These are phyloP conservation scores for Eumeta japonica DNA, from an alignment of 1,140 invertebrate genomes.

Conservation along the genomic window DNA sequence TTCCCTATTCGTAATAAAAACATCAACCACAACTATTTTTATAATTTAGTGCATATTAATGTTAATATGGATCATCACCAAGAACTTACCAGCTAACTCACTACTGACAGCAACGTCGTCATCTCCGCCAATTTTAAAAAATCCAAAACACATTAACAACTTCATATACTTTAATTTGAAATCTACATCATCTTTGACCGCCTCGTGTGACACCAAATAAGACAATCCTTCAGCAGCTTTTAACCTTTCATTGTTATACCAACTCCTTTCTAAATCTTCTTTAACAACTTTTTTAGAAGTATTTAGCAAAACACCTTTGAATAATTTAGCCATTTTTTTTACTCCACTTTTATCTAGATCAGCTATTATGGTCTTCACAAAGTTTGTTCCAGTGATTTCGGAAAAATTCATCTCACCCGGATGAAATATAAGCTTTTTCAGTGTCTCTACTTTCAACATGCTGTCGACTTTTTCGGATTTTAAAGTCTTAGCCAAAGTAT, in stretches of 20 bases:
- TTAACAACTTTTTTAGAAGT: slow-evolving; percentile 54
- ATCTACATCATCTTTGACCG: slow-evolving; percentile 59
- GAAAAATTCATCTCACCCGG: slow-evolving; percentile 71
- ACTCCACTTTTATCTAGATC: slow-evolving; percentile 62
- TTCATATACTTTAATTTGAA: slow-evolving; percentile 67
- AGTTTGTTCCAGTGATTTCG: slow-evolving; percentile 65
- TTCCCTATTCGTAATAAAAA: too few relatives aligned
- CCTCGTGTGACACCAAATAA: slow-evolving; percentile 64
- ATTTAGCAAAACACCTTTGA: slow-evolving; percentile 59
- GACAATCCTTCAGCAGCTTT: slow-evolving; percentile 66
- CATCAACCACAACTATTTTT: too few relatives aligned
- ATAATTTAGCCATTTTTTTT: slow-evolving; percentile 61
- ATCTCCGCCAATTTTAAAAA: slow-evolving; percentile 59
- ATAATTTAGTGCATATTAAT: too few relatives aligned
- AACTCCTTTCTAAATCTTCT: slow-evolving; percentile 51
- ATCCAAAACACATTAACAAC: slow-evolving; percentile 63
- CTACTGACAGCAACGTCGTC: slow-evolving; percentile 52
- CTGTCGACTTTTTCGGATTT: slow-evolving; percentile 50
- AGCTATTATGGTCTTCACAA: slow-evolving; percentile 62
- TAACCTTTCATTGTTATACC: slow-evolving; percentile 67
- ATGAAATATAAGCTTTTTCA: slow-evolving; percentile 65
- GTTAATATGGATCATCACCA: too few relatives aligned
- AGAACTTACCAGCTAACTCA: slow-evolving; percentile 59
- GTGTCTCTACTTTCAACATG: slow-evolving; percentile 56
- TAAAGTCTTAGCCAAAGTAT: slow-evolving; percentile 51